These are phyloP conservation scores for Agriotes lineatus DNA, from an alignment of 2,888 invertebrate genomes.

Conservation along the genomic window DNA sequence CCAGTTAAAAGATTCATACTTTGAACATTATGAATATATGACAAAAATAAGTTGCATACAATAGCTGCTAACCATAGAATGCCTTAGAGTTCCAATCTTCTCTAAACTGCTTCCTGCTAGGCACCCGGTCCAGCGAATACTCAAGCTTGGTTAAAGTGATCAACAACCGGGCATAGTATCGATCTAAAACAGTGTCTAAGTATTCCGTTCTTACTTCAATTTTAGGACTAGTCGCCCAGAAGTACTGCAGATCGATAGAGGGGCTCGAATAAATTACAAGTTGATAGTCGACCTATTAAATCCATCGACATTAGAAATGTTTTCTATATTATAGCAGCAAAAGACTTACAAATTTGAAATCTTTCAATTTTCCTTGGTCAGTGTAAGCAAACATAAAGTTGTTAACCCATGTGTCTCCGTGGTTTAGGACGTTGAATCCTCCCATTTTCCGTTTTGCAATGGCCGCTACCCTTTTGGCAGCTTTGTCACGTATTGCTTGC, in stretches of 20 bases:
- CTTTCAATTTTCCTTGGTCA: constrained; percentile 58
- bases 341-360: constrained; percentile 64
- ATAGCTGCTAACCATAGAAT: constrained; percentile 60
- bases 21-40: too few relatives aligned
- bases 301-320: constrained; percentile 33
- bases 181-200: constrained; percentile 57
- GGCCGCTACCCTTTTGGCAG: constrained; percentile 50
- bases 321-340: too few relatives aligned
- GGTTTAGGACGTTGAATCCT: constrained; percentile 67
- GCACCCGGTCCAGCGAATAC: constrained; percentile 57
- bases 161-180: constrained; percentile 58
- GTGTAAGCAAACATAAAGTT: constrained; percentile 69
- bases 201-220: constrained; percentile 56
- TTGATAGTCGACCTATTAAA: constrained; percentile 69
- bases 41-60: too few relatives aligned
- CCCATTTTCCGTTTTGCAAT: constrained; percentile 53
- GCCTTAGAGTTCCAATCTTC: constrained; percentile 57
- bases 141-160: constrained; percentile 54
- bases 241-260: constrained; percentile 66
- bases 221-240: constrained; percentile 64
- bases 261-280: constrained; percentile 64
- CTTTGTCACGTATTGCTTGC: constrained; percentile 56
- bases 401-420: constrained; percentile 70
- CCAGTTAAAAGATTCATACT: too few relatives aligned
- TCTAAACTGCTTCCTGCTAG: constrained; percentile 56